These are phyloP conservation scores for Sebastes matsubarae DNA, from an alignment of 2,797 vertebrate genomes.

Conservation along the genomic window DNA sequence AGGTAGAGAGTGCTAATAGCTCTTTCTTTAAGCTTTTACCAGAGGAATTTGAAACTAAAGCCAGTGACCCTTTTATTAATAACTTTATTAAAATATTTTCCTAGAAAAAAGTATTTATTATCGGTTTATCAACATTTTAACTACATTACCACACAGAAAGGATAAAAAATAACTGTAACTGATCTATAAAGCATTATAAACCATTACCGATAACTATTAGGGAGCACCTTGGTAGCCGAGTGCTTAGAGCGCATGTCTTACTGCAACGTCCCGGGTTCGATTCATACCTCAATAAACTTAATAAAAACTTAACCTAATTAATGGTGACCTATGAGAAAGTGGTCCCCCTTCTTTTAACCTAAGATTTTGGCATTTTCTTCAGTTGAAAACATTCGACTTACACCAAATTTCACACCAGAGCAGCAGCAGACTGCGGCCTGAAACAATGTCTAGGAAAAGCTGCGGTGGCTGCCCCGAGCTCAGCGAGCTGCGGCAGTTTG, in stretches of 20 bases:
- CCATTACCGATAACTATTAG: not conserved
- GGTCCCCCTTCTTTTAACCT: not conserved
- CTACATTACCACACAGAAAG: not conserved
- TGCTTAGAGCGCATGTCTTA: not conserved
- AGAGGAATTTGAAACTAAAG: conserved; percentile 4
- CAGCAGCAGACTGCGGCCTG: too few relatives aligned
- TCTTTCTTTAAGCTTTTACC: conserved; percentile 15
- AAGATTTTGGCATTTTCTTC: not conserved
- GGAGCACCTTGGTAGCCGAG: not conserved
- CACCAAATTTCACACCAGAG: too few relatives aligned
- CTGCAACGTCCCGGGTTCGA: not conserved
- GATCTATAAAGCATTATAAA: not conserved
- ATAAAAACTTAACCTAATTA: not conserved
- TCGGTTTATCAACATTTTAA: not conserved
- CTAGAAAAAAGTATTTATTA: not conserved
- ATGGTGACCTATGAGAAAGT: not conserved
- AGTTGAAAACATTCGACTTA: not conserved
- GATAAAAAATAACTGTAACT: not conserved
- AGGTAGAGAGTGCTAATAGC: not conserved
- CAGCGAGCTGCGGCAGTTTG: too few relatives aligned
- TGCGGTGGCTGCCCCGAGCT: too few relatives aligned
- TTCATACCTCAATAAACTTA: not conserved
- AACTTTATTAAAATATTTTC: not conserved
- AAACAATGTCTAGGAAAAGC: too few relatives aligned
- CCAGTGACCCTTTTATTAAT: not conserved